These are phyloP conservation scores for Kryptopterus vitreolus DNA, from an alignment of 2,797 vertebrate species.

Conservation along the genomic window DNA sequence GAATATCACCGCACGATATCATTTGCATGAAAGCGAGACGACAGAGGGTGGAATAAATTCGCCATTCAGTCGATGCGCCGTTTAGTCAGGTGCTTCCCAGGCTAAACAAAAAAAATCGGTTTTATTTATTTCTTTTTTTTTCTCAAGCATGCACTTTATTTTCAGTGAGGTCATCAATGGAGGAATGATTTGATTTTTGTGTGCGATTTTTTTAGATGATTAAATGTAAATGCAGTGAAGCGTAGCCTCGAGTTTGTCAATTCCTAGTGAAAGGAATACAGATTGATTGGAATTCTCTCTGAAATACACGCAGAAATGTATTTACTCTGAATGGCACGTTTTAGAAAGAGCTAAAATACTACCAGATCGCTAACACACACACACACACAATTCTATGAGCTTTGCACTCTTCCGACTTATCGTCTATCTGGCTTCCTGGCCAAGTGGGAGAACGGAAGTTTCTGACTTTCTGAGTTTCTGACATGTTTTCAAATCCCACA, in stretches of 20 bases:
- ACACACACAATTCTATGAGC: neutral
- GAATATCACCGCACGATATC: neutral
- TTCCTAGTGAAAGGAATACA: neutral
- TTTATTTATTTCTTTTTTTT: no score
- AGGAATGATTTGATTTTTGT: no score
- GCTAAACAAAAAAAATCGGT: neutral
- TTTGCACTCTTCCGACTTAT: neutral
- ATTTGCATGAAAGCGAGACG: conserved; percentile 8
- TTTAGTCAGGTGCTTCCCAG: neutral
- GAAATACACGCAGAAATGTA: neutral
- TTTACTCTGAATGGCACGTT: neutral
- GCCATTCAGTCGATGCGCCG: neutral
- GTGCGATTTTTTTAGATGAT: neutral
- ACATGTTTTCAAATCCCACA: neutral
- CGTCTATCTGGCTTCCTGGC: neutral
- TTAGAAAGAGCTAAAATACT: neutral
- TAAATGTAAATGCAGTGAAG: neutral
- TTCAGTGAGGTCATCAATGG: neutral
- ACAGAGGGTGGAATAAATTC: neutral
- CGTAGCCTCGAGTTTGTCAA: neutral
- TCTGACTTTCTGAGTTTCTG: neutral
- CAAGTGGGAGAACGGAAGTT: neutral
- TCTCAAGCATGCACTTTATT: conserved; percentile 17
- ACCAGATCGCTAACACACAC: neutral
- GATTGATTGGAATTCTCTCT: neutral